phyloP scores from a whole-genome alignment of 2,113 vertebrate genomes.

The Dromaius novaehollandiae region DNA sequence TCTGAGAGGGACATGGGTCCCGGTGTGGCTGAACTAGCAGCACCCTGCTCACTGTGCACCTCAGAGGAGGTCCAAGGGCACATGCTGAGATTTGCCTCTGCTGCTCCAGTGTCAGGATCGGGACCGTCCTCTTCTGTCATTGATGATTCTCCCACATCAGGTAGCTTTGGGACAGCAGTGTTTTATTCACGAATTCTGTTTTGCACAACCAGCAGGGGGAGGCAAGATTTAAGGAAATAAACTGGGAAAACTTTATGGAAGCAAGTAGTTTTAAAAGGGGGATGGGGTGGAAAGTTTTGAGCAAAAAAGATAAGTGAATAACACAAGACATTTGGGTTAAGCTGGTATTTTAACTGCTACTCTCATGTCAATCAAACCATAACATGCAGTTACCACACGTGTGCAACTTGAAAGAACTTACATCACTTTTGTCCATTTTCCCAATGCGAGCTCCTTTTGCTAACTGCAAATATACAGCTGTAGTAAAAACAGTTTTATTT shows the following conservation, averaged over 20 bases:
- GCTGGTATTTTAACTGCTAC: not conserved
- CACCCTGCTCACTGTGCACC: not conserved
- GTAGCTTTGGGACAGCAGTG: not conserved
- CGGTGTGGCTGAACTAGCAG: not conserved
- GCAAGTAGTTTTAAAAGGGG: not conserved
- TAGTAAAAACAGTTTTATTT: constrained; percentile 26
- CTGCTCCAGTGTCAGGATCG: not conserved
- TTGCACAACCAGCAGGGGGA: constrained; percentile 94
- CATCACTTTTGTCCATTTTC: not conserved
- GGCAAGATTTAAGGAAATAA: constrained; percentile 92
- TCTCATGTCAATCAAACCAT: not conserved
- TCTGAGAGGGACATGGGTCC: not conserved
- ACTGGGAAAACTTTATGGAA: constrained; percentile 48
- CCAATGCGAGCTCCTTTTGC: not conserved
- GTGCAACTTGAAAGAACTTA: not conserved
- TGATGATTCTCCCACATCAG: not conserved
- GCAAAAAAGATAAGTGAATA: not conserved
- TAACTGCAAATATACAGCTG: not conserved
- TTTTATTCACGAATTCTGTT: constrained; percentile 37
- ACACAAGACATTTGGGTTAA: not conserved
- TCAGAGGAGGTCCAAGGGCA: not conserved
- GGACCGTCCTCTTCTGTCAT: not conserved
- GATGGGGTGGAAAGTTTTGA: not conserved
- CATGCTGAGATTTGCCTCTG: not conserved
- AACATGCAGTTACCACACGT: constrained; percentile 1